Evolutionary conservation across 2,113 vertebrate species (phyloP), one percentile per base, ranked within the genome.

Genomic region (Myotis lucifugus): DNA sequence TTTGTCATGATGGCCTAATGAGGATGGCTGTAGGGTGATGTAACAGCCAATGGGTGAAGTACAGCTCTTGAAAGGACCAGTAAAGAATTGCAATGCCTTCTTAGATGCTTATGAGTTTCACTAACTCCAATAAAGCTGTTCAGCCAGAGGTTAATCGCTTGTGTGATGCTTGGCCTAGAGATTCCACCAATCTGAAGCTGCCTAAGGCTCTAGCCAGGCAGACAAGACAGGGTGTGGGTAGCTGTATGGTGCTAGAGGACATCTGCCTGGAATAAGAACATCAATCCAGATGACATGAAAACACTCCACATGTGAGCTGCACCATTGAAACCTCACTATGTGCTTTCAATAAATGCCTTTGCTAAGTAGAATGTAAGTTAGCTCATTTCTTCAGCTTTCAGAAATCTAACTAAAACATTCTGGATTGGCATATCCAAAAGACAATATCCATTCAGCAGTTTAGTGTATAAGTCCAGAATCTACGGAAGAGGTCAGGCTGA

Each of bases 351-450:
- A 89, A 91, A 88, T 91, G 61, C 8, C 66, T 93, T 94, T 94
- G 11, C n/a, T 91, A 82, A 87, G n/a, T 42, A 74, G 25, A 85
- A 64, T 74, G 34, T 54, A 32, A 74, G 14, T 92, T 95, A 85
- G 84, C 84, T 85, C 48, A 48, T 85, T 88, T 78, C 81, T 78
- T 78, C 61, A 66, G 42, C 54, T 92, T 85, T 92, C 37, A 40
- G n/a, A 96, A 95, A 92, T 78, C 42, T 85, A 95, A 96, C 77
- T 93, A 74, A 94, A 92, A 92, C 34, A 72, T 50, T 67, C 61
- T 95, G 52, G 23, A 93, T 29, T 88, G 34, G 69, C 83, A 90
- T 92, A 92, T 74, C 72, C 46, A 64, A 96, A 97, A 93, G 34
- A 61, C 67, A 73, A 90, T 54, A 90, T 42, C 25, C n/a, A 93